Conservation (phyloP, 2,888 invertebrate species). For the Cistogaster globosa region DNA sequence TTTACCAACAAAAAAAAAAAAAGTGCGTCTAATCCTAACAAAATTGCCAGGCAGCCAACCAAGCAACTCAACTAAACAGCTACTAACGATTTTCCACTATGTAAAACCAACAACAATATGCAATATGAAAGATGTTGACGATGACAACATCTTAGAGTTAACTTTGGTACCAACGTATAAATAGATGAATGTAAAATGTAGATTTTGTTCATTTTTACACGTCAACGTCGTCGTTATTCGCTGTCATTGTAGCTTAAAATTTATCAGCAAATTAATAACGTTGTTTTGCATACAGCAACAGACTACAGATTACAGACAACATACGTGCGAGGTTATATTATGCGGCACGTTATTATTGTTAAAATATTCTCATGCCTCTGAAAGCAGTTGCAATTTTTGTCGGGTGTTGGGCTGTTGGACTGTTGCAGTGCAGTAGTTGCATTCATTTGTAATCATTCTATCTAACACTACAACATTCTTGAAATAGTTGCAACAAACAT, state of each 20-base stretch:
- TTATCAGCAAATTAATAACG: conserved; percentile 71
- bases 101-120: conserved; percentile 35
- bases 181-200: conserved; percentile 39
- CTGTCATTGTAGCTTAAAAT: conserved; percentile 71
- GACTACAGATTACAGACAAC: too few relatives aligned
- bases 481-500: conserved; percentile 55
- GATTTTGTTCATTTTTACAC: conserved; percentile 64
- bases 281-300: conserved; percentile 55
- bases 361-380: neutral
- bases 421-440: conserved; percentile 11
- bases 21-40: conserved; percentile 73
- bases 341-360: neutral
- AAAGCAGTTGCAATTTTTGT: conserved; percentile 11
- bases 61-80: conserved; percentile 15
- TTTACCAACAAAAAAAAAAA: conserved; percentile 43
- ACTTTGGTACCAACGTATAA: conserved; percentile 10
- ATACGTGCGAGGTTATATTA: neutral
- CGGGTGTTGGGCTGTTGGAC: neutral
- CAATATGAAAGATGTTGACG: conserved; percentile 27
- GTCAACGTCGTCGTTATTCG: conserved; percentile 70
- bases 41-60: conserved; percentile 67
- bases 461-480: conserved; percentile 57
- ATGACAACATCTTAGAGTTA: conserved; percentile 53
- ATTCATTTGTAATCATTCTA: conserved; percentile 23
- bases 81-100: conserved; percentile 30